Conservation (phyloP, 2,113 vertebrate genomes). For the Camelus bactrianus region DNA sequence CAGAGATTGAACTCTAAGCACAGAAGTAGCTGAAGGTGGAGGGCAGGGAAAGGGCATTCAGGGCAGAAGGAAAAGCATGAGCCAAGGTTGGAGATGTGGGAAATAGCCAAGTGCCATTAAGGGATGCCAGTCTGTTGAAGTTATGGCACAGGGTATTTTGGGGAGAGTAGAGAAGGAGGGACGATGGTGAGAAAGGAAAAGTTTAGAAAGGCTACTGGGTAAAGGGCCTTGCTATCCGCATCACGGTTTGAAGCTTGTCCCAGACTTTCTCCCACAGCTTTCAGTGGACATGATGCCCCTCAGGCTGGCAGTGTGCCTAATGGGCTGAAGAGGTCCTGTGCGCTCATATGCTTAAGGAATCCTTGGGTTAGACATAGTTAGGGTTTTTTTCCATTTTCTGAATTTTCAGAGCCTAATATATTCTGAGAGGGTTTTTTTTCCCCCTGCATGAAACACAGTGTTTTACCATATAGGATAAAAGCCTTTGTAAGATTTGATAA, state of each 20-base stretch:
- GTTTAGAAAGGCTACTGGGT: neutral
- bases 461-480: neutral
- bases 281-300: neutral
- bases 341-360: neutral
- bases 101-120: neutral
- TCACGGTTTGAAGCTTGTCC: neutral
- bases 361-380: neutral
- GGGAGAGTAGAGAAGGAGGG: neutral
- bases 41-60: neutral
- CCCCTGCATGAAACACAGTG: neutral
- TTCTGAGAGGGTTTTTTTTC: neutral
- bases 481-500: neutral
- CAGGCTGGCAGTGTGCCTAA: neutral
- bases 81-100: neutral
- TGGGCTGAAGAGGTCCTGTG: neutral
- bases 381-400: neutral
- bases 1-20: neutral
- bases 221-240: neutral
- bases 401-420: slow-evolving; percentile 37
- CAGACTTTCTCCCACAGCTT: neutral
- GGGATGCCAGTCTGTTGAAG: neutral
- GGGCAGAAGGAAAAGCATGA: neutral
- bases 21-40: neutral
- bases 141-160: neutral
- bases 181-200: neutral